Conservation (phyloP, 2,797 vertebrate species). For the Champsocephalus esox region DNA sequence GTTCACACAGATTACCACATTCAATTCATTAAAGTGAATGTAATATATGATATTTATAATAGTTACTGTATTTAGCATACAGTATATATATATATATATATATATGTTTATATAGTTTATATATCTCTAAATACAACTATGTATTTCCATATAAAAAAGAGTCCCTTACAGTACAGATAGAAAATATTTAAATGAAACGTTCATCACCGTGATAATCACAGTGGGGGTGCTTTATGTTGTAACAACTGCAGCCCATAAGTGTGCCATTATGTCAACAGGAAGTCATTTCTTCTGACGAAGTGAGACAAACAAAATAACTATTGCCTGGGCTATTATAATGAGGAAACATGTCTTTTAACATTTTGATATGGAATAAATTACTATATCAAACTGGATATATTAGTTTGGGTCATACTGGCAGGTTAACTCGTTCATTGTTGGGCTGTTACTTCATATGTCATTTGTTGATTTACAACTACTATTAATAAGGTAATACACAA, state of each 20-base stretch:
- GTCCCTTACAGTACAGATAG: not conserved
- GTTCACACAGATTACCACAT: not conserved
- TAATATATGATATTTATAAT: no score
- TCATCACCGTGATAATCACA: not conserved
- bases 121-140: no score
- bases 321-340: not conserved
- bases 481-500: no score
- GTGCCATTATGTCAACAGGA: not conserved
- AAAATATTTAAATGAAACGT: not conserved
- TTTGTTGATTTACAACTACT: no score
- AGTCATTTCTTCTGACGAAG: not conserved
- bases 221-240: not conserved
- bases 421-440: no score
- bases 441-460: no score
- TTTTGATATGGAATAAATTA: not conserved
- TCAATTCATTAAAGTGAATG: no score
- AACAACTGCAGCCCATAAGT: not conserved
- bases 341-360: not conserved
- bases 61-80: no score
- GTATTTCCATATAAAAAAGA: not conserved
- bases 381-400: no score
- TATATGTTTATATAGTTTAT: no score
- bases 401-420: no score
- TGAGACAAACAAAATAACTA: not conserved
- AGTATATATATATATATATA: no score